A percentile compares a stretch with the other conserved stretches of the same genome.
phyloP scores from a whole-genome alignment of 1,140 invertebrate genomes.

The Platorchestia sp. region DNA sequence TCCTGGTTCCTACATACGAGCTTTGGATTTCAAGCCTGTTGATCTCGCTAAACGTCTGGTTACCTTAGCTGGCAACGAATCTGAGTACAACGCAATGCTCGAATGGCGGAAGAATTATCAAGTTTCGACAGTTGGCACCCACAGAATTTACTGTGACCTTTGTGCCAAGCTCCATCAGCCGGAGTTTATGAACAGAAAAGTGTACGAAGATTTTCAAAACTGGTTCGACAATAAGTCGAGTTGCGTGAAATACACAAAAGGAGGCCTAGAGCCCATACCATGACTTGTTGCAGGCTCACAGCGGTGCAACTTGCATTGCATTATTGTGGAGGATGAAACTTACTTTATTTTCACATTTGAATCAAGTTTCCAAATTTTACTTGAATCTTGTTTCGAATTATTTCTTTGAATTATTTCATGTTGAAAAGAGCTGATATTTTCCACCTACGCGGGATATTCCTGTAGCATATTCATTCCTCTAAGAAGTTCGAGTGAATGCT shows the following conservation, averaged over 20 bases:
- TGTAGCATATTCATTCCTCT: too few relatives aligned
- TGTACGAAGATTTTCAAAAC: constrained; percentile 56
- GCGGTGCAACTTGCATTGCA: too few relatives aligned
- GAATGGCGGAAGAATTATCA: constrained; percentile 67
- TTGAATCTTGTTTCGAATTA: too few relatives aligned
- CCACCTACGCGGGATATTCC: too few relatives aligned
- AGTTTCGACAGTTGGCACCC: constrained; percentile 68
- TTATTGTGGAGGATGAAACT: too few relatives aligned
- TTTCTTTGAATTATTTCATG: too few relatives aligned
- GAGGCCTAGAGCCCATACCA: neutral
- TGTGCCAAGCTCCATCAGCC: constrained; percentile 61
- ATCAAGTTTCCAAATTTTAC: too few relatives aligned
- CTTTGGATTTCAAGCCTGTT: constrained; percentile 53
- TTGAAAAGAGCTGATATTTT: too few relatives aligned
- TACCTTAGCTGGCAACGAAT: constrained; percentile 68
- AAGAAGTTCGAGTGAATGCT: too few relatives aligned
- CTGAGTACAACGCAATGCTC: constrained; percentile 56
- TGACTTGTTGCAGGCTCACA: too few relatives aligned
- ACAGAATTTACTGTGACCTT: constrained; percentile 66
- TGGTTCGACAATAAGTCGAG: constrained; percentile 57
- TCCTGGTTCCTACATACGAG: constrained; percentile 60
- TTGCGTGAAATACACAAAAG: constrained; percentile 40
- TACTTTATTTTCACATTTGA: too few relatives aligned
- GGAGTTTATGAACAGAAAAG: constrained; percentile 36
- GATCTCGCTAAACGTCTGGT: constrained; percentile 66